Base-by-base conservation (phyloP, 2,113 vertebrate genomes). In the Chaenogobius annularis region DNA sequence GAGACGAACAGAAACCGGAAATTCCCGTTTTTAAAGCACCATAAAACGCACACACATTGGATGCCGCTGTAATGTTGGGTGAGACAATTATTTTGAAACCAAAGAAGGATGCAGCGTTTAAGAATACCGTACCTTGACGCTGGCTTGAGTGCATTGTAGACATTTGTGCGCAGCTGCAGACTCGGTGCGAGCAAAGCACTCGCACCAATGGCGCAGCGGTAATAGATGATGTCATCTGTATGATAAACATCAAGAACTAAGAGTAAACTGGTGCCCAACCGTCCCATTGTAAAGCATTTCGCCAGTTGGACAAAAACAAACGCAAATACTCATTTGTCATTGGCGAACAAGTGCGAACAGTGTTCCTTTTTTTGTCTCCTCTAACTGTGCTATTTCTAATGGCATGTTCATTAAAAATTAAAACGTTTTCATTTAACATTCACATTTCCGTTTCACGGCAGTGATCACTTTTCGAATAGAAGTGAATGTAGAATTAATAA, bases 131-230 rank as follows among this genome's bases (percentile, higher is more conserved):
- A 4, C 0, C 63, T 69, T 82, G 52, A 73, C 23, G 0, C 9
- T 20, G 64, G 15, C 40, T 22, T 8, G 7, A 48, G 19, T 3
- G 20, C 0, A 17, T 63, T 1, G 48, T 10, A 72, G 76, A 68
- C 67, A 14, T 1, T 71, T 68, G 44, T 85, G 90, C 90, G 86
- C 87, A 88, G 85, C 80, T 71, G 88, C 88, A 70, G 56, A 20
- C 43, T 69, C 71, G 17, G n/a, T 20, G 22, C n/a, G 17, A 23
- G 67, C 10, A 14, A 67, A 68, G 55, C 68, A 37, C 15, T 11
- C 55, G 14, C 61, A 17, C 66, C 46, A 66, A 22, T 70, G 46
- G 69, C 44, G 72, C 83, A 81, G 80, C 72, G 72, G 69, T 76
- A 58, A 68, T 74, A 13, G 15, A 73, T 85, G 81, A 85, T 68